Base-by-base conservation (phyloP, 2,888 invertebrate genomes). In the Geophilus truncorum region DNA sequence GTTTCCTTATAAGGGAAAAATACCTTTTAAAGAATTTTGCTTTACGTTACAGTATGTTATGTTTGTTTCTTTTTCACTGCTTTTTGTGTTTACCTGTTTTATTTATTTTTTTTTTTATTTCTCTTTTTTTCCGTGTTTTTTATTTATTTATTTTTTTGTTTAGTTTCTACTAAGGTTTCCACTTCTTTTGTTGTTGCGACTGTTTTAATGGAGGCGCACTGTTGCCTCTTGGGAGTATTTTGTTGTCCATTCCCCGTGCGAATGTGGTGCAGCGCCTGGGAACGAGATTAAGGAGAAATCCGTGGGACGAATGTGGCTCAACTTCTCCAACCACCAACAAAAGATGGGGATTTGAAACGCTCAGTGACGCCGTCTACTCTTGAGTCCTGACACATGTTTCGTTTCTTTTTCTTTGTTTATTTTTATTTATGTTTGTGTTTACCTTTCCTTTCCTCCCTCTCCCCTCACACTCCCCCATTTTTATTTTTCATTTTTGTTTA, bases 231-330 rank as follows among this genome's bases (percentile, higher is more conserved):
- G 70, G 28, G 70, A 70, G 70, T 70, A 70, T 70, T 70, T 70
- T 70, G 70, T 70, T 70, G 70, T 70, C 70, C 70, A 70, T 70
- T 70, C 70, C n/a, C 70, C 70, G 70, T 70, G 70, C 70, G 70
- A 70, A 70, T 70, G 70, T 70, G 70, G 25, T 70, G 70, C 70
- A 25, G 70, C 70, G 23, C 70, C 23, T 70, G 70, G 70, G 70
- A 70, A 70, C 28, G 70, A 70, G 70, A 70, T 70, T 70, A 70
- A 70, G 70, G 70, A 28, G n/a, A 70, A 70, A 70, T 70, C 70
- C 70, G 70, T 70, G 70, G 70, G 70, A 70, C 25, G 70, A 70
- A 70, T 25, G 70, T 70, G 28, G 70, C 70, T 70, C 70, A 70
- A 70, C 70, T 70, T 70, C 70, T 28, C 70, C 70, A 70, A 70